Percentiles rank a stretch among this genome's conserved stretches.
Conservation (phyloP, 2,888 invertebrate genomes). For the Pterostichus niger region DNA sequence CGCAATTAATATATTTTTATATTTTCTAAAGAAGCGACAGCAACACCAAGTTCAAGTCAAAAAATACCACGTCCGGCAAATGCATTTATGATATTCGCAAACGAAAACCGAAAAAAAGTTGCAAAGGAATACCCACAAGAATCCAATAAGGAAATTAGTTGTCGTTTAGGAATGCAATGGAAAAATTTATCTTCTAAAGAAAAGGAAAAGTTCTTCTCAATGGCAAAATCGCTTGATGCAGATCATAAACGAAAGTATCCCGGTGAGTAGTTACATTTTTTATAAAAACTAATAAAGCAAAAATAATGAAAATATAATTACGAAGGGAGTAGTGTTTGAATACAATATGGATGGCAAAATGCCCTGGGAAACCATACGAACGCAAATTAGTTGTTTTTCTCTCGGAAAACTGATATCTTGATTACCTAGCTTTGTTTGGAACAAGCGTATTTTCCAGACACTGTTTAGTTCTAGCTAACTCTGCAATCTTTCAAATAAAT, state of each 20-base stretch:
- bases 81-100: conserved; percentile 83
- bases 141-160: conserved; percentile 82
- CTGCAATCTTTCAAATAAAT: too few species aligned
- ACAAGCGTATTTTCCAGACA: conserved; percentile 20
- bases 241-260: conserved; percentile 83
- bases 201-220: conserved; percentile 79
- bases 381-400: conserved; percentile 65
- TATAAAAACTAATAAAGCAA: background rate
- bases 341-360: conserved; percentile 52
- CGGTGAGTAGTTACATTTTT: conserved; percentile 74
- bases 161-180: conserved; percentile 81
- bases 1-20: conserved; percentile 1
- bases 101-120: conserved; percentile 81
- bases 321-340: conserved; percentile 16
- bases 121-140: conserved; percentile 80
- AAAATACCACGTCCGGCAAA: conserved; percentile 82
- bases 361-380: conserved; percentile 57
- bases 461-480: background rate
- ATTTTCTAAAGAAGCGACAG: conserved; percentile 37
- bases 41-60: conserved; percentile 70
- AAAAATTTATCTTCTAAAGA: conserved; percentile 79
- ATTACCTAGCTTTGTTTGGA: conserved; percentile 39
- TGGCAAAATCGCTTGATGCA: conserved; percentile 79
- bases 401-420: conserved; percentile 63
- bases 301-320: conserved; percentile 37